Base-by-base conservation (phyloP, 53 echinoderm and acorn worm species). In the Echinometra lucunter region DNA sequence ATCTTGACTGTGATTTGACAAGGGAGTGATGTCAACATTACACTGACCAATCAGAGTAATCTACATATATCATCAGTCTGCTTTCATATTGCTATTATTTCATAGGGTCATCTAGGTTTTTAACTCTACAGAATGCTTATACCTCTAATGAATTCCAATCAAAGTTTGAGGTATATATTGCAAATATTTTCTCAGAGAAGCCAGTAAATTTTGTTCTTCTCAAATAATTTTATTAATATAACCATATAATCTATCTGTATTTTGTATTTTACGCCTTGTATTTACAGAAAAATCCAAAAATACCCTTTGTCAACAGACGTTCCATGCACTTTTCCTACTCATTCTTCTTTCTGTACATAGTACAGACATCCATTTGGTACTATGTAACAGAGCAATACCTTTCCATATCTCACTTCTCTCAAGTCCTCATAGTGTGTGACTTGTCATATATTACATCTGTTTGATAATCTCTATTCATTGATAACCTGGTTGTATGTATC, bases 401-500 rank as follows among this genome's bases (percentile, higher is more conserved):
- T n/a, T 85, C 85, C 49, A 28, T 85, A 47, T 85, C 45, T 85
- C 49, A 42, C 38, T 21, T 35, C 19, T 13, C 38, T 21, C 40
- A 78, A 9, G 63, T 78, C 21, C 40, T 42, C 18, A 40, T 49
- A n/a, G 85, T 49, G 10, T 45, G 49, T n/a, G 49, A 85, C 70
- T 69, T 44, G 37, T 45, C 45, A 91, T 91, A 91, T 91, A 91
- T 69, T 91, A 91, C 69, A 90, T 90, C 66, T 90, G 57, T 88
- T 88, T 34, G 37, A 58, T 60, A 58, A 57, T 89, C 18, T 57
- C 7, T 91, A 58, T 30, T 94, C 94, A 94, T 83, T 94, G 94
- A 44, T 58, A 94, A 9, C 94, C 94, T 25, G 58, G 85, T 63
- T 92, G 93, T 8, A 92, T 92, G 80, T 92, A 92, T 49, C 93